phyloP scores from a whole-genome alignment of 2,113 vertebrate species.

The Azemiops feae region DNA sequence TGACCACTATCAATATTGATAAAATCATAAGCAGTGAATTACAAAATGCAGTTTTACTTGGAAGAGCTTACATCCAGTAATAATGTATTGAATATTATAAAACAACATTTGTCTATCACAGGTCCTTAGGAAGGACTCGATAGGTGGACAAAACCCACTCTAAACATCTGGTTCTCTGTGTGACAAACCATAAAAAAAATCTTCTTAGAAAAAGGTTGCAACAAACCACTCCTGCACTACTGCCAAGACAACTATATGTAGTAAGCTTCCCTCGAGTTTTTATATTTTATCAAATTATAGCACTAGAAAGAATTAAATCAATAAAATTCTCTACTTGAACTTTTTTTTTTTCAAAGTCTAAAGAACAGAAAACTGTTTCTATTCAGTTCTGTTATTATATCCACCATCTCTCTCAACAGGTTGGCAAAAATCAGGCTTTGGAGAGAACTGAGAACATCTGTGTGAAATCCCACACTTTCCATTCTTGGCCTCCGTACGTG shows the following conservation, averaged over 20 bases:
- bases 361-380: background rate
- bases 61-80: background rate
- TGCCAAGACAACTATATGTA: background rate
- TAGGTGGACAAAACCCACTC: background rate
- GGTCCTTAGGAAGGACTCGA: background rate
- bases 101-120: background rate
- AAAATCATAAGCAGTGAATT: background rate
- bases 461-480: background rate
- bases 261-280: background rate
- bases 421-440: background rate
- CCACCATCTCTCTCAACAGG: background rate
- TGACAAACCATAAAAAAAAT: background rate
- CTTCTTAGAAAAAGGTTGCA: background rate
- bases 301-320: background rate
- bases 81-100: background rate
- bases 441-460: background rate
- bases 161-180: background rate
- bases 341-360: background rate
- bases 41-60: background rate
- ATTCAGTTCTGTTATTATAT: background rate
- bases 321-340: background rate
- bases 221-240: background rate
- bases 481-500: background rate
- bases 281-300: background rate
- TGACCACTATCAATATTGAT: background rate